Conservation (phyloP, 2,797 vertebrate genomes). For the Petrocephalus sullivani region DNA sequence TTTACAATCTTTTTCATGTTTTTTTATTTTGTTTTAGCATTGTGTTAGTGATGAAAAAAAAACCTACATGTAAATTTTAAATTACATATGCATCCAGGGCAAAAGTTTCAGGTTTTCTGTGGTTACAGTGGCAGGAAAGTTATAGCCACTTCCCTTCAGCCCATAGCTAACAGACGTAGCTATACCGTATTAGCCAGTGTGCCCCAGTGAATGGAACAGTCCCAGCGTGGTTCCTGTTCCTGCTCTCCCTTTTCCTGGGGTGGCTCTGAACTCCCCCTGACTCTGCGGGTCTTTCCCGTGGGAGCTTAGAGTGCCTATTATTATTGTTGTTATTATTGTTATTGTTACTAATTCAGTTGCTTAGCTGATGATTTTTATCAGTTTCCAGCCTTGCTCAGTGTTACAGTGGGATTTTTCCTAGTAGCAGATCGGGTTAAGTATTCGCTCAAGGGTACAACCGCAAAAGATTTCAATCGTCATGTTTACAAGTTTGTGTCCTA, state of each 20-base stretch:
- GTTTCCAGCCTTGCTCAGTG: neutral
- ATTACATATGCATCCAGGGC: conserved; percentile 16
- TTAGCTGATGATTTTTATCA: neutral
- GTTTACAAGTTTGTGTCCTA: neutral
- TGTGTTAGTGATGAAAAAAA: neutral
- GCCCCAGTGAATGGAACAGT: neutral
- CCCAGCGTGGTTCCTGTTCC: neutral
- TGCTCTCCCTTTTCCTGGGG: neutral
- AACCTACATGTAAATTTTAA: conserved; percentile 4
- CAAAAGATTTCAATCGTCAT: neutral
- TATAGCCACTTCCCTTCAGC: neutral
- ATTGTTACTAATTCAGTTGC: neutral
- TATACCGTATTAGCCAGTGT: neutral
- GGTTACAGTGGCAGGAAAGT: conserved; percentile 1
- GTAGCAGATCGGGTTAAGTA: neutral
- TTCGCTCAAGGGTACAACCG: neutral
- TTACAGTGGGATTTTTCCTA: neutral
- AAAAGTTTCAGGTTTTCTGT: conserved; percentile 11
- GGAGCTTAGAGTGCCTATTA: conserved; percentile 49
- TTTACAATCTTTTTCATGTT: neutral
- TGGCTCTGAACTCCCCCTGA: conserved; percentile 18
- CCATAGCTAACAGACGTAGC: neutral
- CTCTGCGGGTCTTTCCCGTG: conserved; percentile 29
- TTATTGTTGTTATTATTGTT: conserved; percentile 39
- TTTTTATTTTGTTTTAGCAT: neutral